Evolutionary conservation across 2,888 invertebrate genomes (phyloP).

Genomic region (Hofmannophila pseudospretella): DNA sequence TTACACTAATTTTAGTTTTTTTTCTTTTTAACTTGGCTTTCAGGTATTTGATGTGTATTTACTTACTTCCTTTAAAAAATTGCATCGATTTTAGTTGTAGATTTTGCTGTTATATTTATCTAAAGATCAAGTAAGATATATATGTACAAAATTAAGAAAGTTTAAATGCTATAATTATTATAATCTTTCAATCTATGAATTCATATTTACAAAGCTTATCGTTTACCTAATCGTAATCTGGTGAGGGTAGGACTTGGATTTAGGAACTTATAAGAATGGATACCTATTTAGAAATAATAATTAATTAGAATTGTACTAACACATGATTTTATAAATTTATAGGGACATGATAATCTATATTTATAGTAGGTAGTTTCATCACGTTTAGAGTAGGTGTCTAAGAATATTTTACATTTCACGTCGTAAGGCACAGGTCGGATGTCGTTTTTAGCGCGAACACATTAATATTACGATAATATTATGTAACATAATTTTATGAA

Average conservation of each 20-base stretch:
- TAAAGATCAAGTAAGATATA: too few relatives aligned
- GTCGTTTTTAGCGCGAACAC: background rate
- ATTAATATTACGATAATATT: too few relatives aligned
- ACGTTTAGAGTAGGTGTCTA: constrained; percentile 25
- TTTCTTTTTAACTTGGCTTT: constrained; percentile 15
- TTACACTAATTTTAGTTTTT: constrained; percentile 11
- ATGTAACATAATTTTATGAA: constrained; percentile 48
- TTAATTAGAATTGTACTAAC: constrained; percentile 16
- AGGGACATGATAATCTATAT: constrained; percentile 26
- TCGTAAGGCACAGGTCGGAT: too few relatives aligned
- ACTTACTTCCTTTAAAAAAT: constrained; percentile 5
- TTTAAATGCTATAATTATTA: background rate
- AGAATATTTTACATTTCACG: background rate
- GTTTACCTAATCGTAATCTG: constrained; percentile 26
- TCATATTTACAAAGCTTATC: background rate
- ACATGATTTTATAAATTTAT: constrained; percentile 31
- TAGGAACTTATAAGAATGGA: constrained; percentile 24
- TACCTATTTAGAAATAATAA: constrained; percentile 5
- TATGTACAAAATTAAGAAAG: constrained; percentile 7
- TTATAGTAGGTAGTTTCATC: constrained; percentile 23
- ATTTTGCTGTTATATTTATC: constrained; percentile 8
- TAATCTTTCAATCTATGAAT: constrained; percentile 1
- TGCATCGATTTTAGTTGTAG: background rate
- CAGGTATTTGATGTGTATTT: constrained; percentile 10
- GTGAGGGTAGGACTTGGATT: constrained; percentile 53